Base-by-base conservation (phyloP, 2,113 vertebrate genomes). In the Cygnus atratus region DNA sequence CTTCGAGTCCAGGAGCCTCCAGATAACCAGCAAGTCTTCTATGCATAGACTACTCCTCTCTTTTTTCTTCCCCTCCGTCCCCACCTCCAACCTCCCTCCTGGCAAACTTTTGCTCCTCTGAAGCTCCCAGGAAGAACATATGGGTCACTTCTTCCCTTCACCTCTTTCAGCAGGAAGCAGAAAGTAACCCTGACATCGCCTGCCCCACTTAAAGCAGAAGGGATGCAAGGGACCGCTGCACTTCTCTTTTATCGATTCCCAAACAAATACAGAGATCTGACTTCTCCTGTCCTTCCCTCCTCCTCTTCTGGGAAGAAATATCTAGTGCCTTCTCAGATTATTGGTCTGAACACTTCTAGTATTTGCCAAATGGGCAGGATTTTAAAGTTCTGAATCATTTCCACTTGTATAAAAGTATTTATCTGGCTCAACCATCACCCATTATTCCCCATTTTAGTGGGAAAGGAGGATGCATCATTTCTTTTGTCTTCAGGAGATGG, bases 401-500 rank as follows among this genome's bases (percentile, higher is more conserved):
- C 66, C 77, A 91, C 66, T 83, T 62, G 35, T n/a, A 87, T 41
- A 79, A n/a, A 91, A 93, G 84, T 68, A 72, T 48, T 93, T 79
- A 84, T 89, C 71, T 93, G 93, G 76, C 84, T 93, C 54, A 76
- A 79, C 16, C 62, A 57, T 65, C 63, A 78, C 29, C 35, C 57
- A 72, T 90, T 75, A 95, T 76, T 92, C 33, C 81, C 77, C 74
- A 89, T 95, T 91, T 89, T n/a, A 84, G 35, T 70, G 77, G 66
- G 44, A 76, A 87, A 95, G 22, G 48, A 89, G 24, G 74, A 87
- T 84, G 74, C 62, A 89, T 62, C 7, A 70, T 82, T 95, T 89
- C 58, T 75, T 50, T 89, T 61, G 12, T 91, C 46, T 74, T 95
- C 92, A 89, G 74, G 84, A 96, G 94, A 84, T 93, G 94, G 92